A percentile compares a stretch with the other conserved stretches of the same genome.
Conservation (phyloP, 2,113 vertebrate genomes). For the Hydropotes inermis region DNA sequence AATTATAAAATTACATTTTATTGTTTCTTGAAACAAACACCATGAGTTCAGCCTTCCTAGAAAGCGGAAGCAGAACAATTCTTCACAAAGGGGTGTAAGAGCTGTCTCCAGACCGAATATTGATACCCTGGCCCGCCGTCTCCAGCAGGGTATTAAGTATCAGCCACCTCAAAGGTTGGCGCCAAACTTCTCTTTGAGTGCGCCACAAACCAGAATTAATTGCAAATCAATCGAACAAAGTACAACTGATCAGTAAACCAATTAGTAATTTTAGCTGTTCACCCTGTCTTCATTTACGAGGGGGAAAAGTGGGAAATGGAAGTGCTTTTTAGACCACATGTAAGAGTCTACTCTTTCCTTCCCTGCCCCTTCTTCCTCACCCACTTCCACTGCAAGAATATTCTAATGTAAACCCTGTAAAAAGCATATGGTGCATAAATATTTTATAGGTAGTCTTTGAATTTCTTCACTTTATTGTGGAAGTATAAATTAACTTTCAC, state of each 20-base stretch:
- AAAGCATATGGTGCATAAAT: neutral
- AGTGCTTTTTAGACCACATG: slow-evolving; percentile 73
- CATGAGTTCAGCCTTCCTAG: neutral
- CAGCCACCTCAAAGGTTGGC: slow-evolving; percentile 94
- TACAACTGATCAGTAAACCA: slow-evolving; percentile 99
- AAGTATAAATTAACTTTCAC: neutral
- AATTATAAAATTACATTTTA: neutral
- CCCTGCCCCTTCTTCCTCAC: neutral
- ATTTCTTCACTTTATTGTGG: neutral
- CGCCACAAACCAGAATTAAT: slow-evolving; percentile 99
- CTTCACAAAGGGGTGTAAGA: slow-evolving; percentile 78
- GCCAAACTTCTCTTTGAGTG: slow-evolving; percentile 91
- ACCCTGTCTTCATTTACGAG: slow-evolving; percentile 88
- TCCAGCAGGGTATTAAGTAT: slow-evolving; percentile 93
- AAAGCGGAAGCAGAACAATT: slow-evolving; percentile 72
- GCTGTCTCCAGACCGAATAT: slow-evolving; percentile 86
- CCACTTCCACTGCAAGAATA: slow-evolving; percentile 26
- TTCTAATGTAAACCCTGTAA: slow-evolving; percentile 53
- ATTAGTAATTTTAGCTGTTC: slow-evolving; percentile 99
- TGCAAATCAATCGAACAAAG: slow-evolving; percentile 99
- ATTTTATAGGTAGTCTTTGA: neutral
- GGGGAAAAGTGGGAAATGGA: slow-evolving; percentile 70
- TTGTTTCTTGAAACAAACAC: neutral
- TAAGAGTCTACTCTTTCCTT: slow-evolving; percentile 2
- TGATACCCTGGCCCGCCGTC: slow-evolving; percentile 85